Percentiles rank a stretch among this genome's conserved stretches.
Conservation (phyloP, 2,797 vertebrate genomes). For the Arrhamphus sclerolepis region DNA sequence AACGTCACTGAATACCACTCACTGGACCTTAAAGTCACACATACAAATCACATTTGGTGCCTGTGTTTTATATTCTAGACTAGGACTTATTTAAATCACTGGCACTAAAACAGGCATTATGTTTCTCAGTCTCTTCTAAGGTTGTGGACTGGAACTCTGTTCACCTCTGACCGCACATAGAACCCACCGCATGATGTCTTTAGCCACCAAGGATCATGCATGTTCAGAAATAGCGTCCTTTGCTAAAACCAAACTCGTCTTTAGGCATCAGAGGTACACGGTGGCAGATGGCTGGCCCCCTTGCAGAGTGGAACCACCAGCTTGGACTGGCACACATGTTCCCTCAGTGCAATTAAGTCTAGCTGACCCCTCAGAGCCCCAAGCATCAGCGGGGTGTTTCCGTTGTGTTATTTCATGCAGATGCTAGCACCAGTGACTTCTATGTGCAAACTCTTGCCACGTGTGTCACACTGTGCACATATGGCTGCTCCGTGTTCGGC, state of each 20-base stretch:
- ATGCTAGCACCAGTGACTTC: slow-evolving; percentile 63
- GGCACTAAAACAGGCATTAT: neutral
- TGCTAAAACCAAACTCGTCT: slow-evolving; percentile 56
- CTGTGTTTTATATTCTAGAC: neutral
- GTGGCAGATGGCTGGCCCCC: slow-evolving; percentile 72
- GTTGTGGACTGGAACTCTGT: neutral
- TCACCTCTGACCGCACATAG: slow-evolving; percentile 1
- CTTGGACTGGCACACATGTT: slow-evolving; percentile 75
- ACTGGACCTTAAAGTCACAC: too few species aligned
- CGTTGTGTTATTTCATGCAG: slow-evolving; percentile 69
- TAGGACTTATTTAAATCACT: neutral
- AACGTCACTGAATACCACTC: too few species aligned
- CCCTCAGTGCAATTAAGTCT: slow-evolving; percentile 77
- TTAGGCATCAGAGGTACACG: slow-evolving; percentile 54
- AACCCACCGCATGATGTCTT: neutral
- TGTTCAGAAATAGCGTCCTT: slow-evolving; percentile 30
- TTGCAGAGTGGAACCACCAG: slow-evolving; percentile 59
- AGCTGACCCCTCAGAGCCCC: slow-evolving; percentile 76
- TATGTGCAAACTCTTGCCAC: slow-evolving; percentile 44
- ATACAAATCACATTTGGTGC: too few species aligned
- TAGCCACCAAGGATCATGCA: slow-evolving; percentile 22
- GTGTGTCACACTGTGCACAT: slow-evolving; percentile 74
- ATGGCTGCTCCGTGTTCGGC: slow-evolving; percentile 73
- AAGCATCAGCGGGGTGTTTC: slow-evolving; percentile 72
- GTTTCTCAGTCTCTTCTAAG: neutral